Evolutionary conservation across 2,113 vertebrate species (phyloP), one percentile per base, ranked within the genome.

Genomic region (Anser cygnoides): DNA sequence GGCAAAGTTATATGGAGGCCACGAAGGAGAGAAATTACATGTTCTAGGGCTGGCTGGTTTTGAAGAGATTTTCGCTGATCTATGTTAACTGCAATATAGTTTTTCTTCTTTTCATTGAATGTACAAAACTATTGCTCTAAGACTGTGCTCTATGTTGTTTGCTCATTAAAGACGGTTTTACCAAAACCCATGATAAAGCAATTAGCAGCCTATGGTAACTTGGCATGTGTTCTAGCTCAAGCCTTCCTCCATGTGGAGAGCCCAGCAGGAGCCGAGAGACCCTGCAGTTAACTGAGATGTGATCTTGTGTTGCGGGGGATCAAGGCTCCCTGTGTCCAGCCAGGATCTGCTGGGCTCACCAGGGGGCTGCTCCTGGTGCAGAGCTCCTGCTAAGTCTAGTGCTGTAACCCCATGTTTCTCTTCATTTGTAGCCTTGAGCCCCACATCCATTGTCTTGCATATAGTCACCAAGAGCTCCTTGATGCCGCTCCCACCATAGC

Each of bases 401-500:
- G 23, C n/a, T 52, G 52, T 11, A 9, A 65, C 50, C 35, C 35
- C 15, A 1, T 0, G 5, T 44, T 39, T 5, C 49, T 58, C 31
- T 21, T 39, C 6, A 19, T 70, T 49, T 89, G 13, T 22, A 35
- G 23, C 29, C 33, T 57, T 0, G 0, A 26, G 4, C 10, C 26
- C 33, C 35, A 4, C 3, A 3, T 26, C 10, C 11, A 9, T 9
- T 11, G 4, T 61, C 14, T 31, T 29, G 33, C 1, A 0, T 8
- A 33, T 25, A 33, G 25, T 8, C 67, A 31, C 33, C 62, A 31
- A 16, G 9, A 18, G 52, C 3, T 55, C 26, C 37, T 57, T 1
- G 0, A 4, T 15, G 52, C 52, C 25, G n/a, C 35, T 61, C 0
- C 4, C 0, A 0, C 39, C 2, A 0, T 20, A 57, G 49, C 0